Evolutionary conservation across 1,140 invertebrate genomes (phyloP), one percentile per base, ranked within the genome.

Genomic region (Drosophila biarmipes): DNA sequence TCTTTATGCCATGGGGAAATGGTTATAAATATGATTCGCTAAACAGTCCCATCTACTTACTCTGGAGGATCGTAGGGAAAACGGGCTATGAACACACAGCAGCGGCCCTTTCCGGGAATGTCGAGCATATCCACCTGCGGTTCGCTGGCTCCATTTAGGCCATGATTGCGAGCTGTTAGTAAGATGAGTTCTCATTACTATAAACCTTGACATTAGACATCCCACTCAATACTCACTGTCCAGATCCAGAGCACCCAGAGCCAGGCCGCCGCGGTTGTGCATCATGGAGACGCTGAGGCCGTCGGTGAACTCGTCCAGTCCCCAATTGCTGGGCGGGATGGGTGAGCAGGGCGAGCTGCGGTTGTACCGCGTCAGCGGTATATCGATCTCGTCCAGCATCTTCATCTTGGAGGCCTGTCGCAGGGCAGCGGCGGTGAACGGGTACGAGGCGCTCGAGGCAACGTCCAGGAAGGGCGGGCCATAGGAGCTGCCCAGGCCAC

Each of bases 31-130:
- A 14, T n/a, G 7, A 45, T 31, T 19, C 38, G 4, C 12, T 12
- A 17, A 24, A 14, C 1, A 51, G 6, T 4, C 0, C 0, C 6
- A 4, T 5, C 2, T 14, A 89, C 94, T 93, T 92, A 94, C 94
- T 94, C 94, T 61, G 94, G 94, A 58, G 98, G 98, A 91, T 99
- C 98, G 89, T 99, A 99, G 38, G 95, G 97, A 92, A 98, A 99
- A 80, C 97, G 96, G 15, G 97, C 97, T 53, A 98, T 97, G 92
- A 97, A 98, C 58, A 98, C 97, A 90, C 97, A 97, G 93, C 97
- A 98, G 54, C 96, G 94, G 24, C 98, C 97, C 92, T 98, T 97
- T 46, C 97, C 97, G 14, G 97, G 97, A 81, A 98, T 97, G 81
- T 98, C 97, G 80, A 98, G 93, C 96, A 97, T 97, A 86, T 98